Percentiles rank a stretch among this genome's conserved stretches.
Evolutionary conservation across 2,797 vertebrate genomes (phyloP).

Genomic region (Characodon lateralis): DNA sequence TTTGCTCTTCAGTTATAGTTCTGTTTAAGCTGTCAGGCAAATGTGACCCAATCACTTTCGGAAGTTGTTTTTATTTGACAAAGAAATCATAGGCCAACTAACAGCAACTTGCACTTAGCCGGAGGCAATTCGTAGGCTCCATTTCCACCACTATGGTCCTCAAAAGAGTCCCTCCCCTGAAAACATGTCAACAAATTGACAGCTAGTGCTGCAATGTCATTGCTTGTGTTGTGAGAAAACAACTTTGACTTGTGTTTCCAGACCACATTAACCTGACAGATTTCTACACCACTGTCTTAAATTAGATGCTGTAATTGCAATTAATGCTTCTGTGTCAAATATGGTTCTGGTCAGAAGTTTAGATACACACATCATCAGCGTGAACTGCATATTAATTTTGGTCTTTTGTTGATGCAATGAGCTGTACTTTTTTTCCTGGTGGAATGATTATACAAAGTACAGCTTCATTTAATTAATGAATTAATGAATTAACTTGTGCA

Average conservation of each 20-base stretch:
- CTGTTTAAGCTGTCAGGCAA: neutral
- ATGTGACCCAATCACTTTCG: neutral
- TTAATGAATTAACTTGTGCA: too few species aligned
- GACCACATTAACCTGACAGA: too few species aligned
- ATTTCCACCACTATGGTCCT: neutral
- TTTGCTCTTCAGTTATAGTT: neutral
- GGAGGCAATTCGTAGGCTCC: neutral
- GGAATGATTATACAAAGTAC: too few species aligned
- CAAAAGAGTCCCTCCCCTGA: neutral
- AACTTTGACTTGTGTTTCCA: neutral
- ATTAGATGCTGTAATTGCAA: neutral
- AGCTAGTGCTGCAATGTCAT: neutral
- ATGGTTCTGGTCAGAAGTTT: neutral
- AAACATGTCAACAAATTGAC: slow-evolving; percentile 1
- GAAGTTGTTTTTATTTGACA: neutral
- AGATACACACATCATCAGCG: neutral
- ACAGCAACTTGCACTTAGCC: neutral
- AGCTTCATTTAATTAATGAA: too few species aligned
- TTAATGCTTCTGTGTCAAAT: neutral
- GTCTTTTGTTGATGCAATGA: too few species aligned
- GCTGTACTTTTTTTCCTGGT: too few species aligned
- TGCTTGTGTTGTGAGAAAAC: neutral
- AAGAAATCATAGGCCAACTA: neutral
- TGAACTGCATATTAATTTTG: neutral
- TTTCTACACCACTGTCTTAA: neutral